phyloP scores from a whole-genome alignment of 1,140 invertebrate species.

The Prorops nasuta region DNA sequence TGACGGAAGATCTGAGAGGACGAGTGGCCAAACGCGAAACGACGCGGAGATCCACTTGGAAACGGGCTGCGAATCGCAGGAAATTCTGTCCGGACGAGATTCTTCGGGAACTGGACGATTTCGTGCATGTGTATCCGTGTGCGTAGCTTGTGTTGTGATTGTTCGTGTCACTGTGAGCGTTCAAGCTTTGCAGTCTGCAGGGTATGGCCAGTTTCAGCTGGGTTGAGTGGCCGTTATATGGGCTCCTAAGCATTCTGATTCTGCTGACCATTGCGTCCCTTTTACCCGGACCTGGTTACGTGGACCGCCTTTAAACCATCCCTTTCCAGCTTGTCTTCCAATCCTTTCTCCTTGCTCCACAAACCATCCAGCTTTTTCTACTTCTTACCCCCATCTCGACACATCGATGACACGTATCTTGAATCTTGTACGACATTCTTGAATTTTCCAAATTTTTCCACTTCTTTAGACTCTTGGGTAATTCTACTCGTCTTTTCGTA shows the following conservation, averaged over 20 bases:
- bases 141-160: not conserved
- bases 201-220: conserved; percentile 27
- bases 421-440: too few relatives aligned
- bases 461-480: not conserved
- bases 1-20: conserved; percentile 15
- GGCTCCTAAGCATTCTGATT: conserved; percentile 47
- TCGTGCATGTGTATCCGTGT: conserved; percentile 9
- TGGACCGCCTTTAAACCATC: conserved; percentile 42
- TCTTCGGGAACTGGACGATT: conserved; percentile 18
- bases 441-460: too few relatives aligned
- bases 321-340: conserved; percentile 5
- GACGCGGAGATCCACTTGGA: conserved; percentile 18
- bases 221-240: conserved; percentile 45
- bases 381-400: too few relatives aligned
- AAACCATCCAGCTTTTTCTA: too few relatives aligned
- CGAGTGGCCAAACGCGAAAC: conserved; percentile 9
- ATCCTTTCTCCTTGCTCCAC: not conserved
- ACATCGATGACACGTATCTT: too few relatives aligned
- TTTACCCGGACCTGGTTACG: conserved; percentile 19
- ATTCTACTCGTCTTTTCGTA: not conserved
- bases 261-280: conserved; percentile 41
- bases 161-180: not conserved
- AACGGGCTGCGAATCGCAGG: conserved; percentile 1
- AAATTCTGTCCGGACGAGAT: too few relatives aligned
- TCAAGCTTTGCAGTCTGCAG: too few relatives aligned